These are phyloP conservation scores for Cryptomyrus ogoouensis DNA, from an alignment of 2,113 vertebrate genomes.

Conservation along the genomic window DNA sequence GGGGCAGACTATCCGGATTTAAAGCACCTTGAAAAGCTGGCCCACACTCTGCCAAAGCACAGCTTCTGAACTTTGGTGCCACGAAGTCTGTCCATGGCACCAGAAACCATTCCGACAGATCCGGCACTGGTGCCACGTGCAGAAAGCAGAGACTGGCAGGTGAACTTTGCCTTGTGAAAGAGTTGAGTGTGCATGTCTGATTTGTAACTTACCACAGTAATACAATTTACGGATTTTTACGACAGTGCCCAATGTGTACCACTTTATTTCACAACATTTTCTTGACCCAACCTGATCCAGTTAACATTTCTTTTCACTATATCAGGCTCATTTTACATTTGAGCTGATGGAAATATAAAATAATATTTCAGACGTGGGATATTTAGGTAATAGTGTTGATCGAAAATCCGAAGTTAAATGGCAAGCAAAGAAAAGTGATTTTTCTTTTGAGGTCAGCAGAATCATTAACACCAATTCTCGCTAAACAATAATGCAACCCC, in stretches of 20 bases:
- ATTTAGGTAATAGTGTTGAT: too few relatives aligned
- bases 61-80: not conserved
- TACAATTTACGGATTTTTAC: not conserved
- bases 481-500: not conserved
- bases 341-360: too few relatives aligned
- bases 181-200: not conserved
- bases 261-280: not conserved
- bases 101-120: not conserved
- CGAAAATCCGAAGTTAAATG: too few relatives aligned
- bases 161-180: not conserved
- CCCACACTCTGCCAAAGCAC: not conserved
- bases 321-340: not conserved
- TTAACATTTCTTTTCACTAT: not conserved
- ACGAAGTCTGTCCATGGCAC: not conserved
- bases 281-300: not conserved
- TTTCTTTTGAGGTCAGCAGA: too few relatives aligned
- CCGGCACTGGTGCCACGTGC: not conserved
- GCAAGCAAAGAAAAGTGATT: too few relatives aligned
- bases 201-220: not conserved
- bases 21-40: not conserved
- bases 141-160: not conserved
- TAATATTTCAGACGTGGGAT: too few relatives aligned
- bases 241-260: not conserved
- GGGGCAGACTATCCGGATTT: not conserved
- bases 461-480: not conserved